These are phyloP conservation scores for Natrix natrix DNA, from an alignment of 2,797 vertebrate species.

Conservation along the genomic window DNA sequence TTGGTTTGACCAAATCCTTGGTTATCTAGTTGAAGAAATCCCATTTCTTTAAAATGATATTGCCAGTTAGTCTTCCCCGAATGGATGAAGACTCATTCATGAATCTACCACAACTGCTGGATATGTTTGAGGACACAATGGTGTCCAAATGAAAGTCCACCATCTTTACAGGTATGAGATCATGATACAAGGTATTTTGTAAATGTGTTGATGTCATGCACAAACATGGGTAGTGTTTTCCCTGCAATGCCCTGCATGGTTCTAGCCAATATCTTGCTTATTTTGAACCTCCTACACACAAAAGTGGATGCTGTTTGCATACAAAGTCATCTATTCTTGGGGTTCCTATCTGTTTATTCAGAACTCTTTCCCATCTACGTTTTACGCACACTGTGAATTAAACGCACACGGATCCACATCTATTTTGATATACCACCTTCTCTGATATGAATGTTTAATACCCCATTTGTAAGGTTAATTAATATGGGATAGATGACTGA, in stretches of 20 bases:
- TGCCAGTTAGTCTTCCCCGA: not conserved
- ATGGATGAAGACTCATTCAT: not conserved
- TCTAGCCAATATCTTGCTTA: not conserved
- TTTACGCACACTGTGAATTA: not conserved
- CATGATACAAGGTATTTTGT: not conserved
- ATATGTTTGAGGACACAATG: not conserved
- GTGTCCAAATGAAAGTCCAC: not conserved
- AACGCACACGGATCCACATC: not conserved
- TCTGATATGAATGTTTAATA: not conserved
- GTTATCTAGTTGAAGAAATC: not conserved
- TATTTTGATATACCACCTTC: not conserved
- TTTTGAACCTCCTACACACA: not conserved
- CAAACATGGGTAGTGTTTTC: not conserved
- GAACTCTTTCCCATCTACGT: not conserved
- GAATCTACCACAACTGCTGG: not conserved
- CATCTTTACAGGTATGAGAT: not conserved
- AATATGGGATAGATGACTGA: not conserved
- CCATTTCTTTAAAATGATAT: not conserved
- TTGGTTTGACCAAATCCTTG: not conserved
- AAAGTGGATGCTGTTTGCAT: not conserved
- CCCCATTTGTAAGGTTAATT: not conserved
- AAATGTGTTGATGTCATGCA: not conserved
- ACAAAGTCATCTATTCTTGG: not conserved
- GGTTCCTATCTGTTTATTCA: not conserved
- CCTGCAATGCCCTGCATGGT: not conserved